Base-by-base conservation (phyloP, 2,113 vertebrate genomes). In the Struthio camelus region DNA sequence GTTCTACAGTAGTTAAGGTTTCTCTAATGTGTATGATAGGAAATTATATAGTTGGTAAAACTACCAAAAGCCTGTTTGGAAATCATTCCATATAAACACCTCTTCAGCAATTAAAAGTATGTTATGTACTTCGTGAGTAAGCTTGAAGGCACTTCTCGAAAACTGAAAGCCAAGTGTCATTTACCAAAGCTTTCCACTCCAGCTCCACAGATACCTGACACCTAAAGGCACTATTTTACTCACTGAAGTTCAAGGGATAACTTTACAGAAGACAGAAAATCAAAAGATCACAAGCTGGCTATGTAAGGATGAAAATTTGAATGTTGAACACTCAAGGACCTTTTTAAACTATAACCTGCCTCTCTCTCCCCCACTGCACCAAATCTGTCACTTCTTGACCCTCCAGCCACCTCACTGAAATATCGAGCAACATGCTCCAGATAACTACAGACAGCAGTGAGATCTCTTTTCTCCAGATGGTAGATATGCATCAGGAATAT, bases 71-170 rank as follows among this genome's bases (percentile, higher is more conserved):
- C 3, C 2, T 48, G 90, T 66, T 75, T 59, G 38, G 38, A 75
- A 28, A 14, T 4, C 23, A 5, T 51, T 38, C 10, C 2, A 15
- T 0, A 17, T 9, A 17, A 54, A 66, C 15, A 7, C 11, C 40
- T 51, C 36, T 58, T 23, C 69, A 77, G 46, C 1, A 34, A 27
- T 46, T 13, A 16, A 50, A 17, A 0, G 16, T 1, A 2, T 3
- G 7, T 2, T 13, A n/a, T 3, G 1, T 2, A n/a, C 36, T 18
- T 8, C 14, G 28, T 14, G 50, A 90, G 76, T 32, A 27, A 16
- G 3, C 23, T 30, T 30, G 16, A 61, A 42, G 17, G 27, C 7
- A 32, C 1, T 1, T 27, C 59, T 22, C 22, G 17, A 20, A 38
- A 64, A 48, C 5, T 4, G 9, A 77, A 34, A 80, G 40, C 64